A percentile compares a stretch with the other conserved stretches of the same genome.
Evolutionary conservation across 2,888 invertebrate species (phyloP).

Genomic region (Phortica okadai): DNA sequence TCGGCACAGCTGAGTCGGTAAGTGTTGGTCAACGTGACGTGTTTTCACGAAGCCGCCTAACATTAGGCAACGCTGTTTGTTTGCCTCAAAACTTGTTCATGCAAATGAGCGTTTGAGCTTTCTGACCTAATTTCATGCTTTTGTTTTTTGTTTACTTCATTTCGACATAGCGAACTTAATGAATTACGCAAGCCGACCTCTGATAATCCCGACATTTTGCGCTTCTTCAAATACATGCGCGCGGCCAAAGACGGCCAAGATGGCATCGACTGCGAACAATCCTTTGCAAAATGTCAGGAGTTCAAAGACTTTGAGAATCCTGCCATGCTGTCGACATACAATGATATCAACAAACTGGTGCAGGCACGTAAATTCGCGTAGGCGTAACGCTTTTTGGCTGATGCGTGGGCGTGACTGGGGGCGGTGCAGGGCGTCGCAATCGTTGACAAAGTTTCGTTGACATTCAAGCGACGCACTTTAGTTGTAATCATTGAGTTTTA

Average conservation of each 20-base stretch:
- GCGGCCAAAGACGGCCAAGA: constrained; percentile 92
- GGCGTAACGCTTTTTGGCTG: background rate
- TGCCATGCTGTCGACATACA: constrained; percentile 90
- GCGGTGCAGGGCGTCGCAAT: constrained; percentile 23
- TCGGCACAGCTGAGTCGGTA: constrained; percentile 92
- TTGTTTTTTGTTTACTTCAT: constrained; percentile 8
- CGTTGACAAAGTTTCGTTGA: constrained; percentile 54
- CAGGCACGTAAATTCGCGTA: constrained; percentile 82
- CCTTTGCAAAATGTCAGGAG: constrained; percentile 82
- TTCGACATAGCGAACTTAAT: constrained; percentile 84
- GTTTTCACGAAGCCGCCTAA: constrained; percentile 42
- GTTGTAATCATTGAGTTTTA: constrained; percentile 39
- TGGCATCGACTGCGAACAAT: constrained; percentile 83
- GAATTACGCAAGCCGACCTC: constrained; percentile 89
- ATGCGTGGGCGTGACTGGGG: background rate
- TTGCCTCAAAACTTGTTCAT: background rate
- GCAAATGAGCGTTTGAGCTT: background rate
- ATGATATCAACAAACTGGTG: constrained; percentile 91
- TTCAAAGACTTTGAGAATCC: constrained; percentile 83
- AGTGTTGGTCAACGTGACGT: constrained; percentile 53
- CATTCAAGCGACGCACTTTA: constrained; percentile 40
- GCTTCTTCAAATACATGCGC: constrained; percentile 94
- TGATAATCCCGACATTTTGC: constrained; percentile 90
- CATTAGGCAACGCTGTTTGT: constrained; percentile 52
- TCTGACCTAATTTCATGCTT: constrained; percentile 2